Base-by-base conservation (phyloP, 2,113 vertebrate genomes). In the Actenoides lindsayi region DNA sequence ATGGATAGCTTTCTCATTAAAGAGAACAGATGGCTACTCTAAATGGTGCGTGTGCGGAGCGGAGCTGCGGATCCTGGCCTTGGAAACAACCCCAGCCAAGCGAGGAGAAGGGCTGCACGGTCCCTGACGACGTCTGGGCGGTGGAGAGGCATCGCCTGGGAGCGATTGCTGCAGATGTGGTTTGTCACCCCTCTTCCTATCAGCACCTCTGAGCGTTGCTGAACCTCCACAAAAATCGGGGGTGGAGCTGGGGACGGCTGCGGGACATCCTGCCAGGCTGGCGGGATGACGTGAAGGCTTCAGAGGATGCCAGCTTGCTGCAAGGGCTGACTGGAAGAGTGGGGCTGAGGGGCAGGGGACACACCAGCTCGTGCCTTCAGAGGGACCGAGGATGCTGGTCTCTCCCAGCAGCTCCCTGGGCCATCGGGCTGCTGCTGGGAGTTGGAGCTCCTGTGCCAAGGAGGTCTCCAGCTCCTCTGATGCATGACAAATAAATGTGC, bases 21-120 rank as follows among this genome's bases (percentile, higher is more conserved):
- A 74, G 83, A 74, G 91, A 97, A 87, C 96, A 97, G 96, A 96
- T 96, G 96, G 96, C 59, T 15, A 53, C 89, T 82, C 39, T 65
- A 50, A 91, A 42, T 18, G 74, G 89, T 2, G 94, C 8, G 73
- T 16, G 78, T 1, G 10, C 75, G 9, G 91, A 82, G 10, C 0
- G 5, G 41, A 41, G 83, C 76, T 27, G 71, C 74, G 0, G 4
- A 3, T 0, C 25, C 24, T 3, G 35, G 69, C 27, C 20, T 3
- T 4, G 8, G 18, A 19, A 24, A 60, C 44, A 65, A 2, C n/a
- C 4, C 7, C 35, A 17, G 17, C 10, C 68, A 17, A 39, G 87
- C 0, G 1, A 67, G 89, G 80, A 25, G 37, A 18, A 16, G 77
- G 37, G 53, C 70, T 42, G 80, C 24, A 1, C 1, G 1, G 59